A percentile compares a stretch with the other conserved stretches of the same genome.
Conservation (phyloP, 2,113 vertebrate genomes). For the Pardalotus punctatus region DNA sequence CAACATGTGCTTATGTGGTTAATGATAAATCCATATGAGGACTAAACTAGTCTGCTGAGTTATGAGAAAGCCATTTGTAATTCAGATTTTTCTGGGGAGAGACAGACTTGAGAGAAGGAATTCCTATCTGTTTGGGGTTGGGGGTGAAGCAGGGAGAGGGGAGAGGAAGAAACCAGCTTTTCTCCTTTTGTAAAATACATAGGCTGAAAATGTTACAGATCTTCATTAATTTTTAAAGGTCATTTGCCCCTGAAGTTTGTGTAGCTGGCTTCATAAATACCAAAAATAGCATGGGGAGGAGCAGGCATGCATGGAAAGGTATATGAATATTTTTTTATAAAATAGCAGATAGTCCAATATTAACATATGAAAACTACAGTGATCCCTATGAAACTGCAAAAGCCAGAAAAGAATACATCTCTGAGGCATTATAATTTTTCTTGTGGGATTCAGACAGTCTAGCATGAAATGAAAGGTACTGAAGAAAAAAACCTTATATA, state of each 20-base stretch:
- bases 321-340: not conserved
- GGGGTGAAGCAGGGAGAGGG: not conserved
- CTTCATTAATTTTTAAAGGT: not conserved
- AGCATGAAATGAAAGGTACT: not conserved
- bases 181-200: not conserved
- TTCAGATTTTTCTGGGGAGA: slow-evolving; percentile 36
- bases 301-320: not conserved
- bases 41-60: slow-evolving; percentile 26
- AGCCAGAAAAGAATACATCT: not conserved
- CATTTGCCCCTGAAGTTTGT: not conserved
- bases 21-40: slow-evolving; percentile 65
- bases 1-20: slow-evolving; percentile 63
- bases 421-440: not conserved
- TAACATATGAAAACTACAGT: not conserved
- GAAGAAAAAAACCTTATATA: not conserved
- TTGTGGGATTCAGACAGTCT: not conserved
- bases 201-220: not conserved
- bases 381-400: not conserved
- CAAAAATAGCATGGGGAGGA: not conserved
- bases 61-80: slow-evolving; percentile 41
- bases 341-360: not conserved
- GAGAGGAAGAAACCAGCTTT: not conserved
- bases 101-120: not conserved
- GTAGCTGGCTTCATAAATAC: not conserved
- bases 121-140: not conserved